Conservation (phyloP, 2,797 vertebrate species). For the Valencia hispanica region DNA sequence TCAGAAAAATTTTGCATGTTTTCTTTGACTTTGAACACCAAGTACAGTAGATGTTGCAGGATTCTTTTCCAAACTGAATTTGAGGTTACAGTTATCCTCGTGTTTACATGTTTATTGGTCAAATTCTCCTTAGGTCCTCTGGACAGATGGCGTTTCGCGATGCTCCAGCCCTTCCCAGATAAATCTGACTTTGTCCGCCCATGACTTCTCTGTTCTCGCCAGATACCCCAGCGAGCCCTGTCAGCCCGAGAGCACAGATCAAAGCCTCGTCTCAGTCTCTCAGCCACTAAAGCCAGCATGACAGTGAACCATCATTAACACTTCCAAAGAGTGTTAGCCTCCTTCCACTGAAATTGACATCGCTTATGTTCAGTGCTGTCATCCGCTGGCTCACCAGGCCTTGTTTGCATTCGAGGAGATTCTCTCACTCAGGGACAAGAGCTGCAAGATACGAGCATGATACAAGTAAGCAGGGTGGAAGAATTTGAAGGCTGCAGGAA, state of each 20-base stretch:
- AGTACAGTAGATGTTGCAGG: slow-evolving; percentile 5
- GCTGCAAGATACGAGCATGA: slow-evolving; percentile 30
- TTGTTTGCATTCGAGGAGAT: slow-evolving; percentile 47
- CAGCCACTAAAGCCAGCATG: slow-evolving; percentile 60
- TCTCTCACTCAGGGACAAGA: slow-evolving; percentile 17
- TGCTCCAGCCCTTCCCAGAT: slow-evolving; percentile 39
- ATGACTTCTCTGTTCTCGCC: slow-evolving; percentile 53
- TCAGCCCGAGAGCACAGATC: slow-evolving; percentile 63
- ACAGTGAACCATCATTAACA: slow-evolving; percentile 69
- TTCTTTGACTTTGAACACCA: slow-evolving; percentile 10
- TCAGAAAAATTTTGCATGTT: slow-evolving; percentile 2
- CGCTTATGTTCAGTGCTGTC: slow-evolving; percentile 43
- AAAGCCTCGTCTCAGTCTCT: slow-evolving; percentile 64
- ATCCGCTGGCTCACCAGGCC: slow-evolving; percentile 28
- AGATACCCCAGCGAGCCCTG: slow-evolving; percentile 42
- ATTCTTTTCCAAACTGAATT: slow-evolving; percentile 2
- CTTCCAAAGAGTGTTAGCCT: slow-evolving; percentile 43
- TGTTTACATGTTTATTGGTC: slow-evolving; percentile 35
- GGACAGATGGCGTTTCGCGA: slow-evolving; percentile 18
- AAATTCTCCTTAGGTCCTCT: slow-evolving; percentile 18
- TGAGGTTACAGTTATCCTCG: slow-evolving; percentile 14
- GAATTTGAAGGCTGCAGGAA: slow-evolving; percentile 52
- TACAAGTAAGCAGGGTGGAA: slow-evolving; percentile 24
- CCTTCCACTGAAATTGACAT: slow-evolving; percentile 54
- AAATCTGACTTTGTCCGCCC: slow-evolving; percentile 68